Percentiles rank a stretch among this genome's conserved stretches.
Conservation (phyloP, 2,113 vertebrate species). For the Triplophysa siluroides region DNA sequence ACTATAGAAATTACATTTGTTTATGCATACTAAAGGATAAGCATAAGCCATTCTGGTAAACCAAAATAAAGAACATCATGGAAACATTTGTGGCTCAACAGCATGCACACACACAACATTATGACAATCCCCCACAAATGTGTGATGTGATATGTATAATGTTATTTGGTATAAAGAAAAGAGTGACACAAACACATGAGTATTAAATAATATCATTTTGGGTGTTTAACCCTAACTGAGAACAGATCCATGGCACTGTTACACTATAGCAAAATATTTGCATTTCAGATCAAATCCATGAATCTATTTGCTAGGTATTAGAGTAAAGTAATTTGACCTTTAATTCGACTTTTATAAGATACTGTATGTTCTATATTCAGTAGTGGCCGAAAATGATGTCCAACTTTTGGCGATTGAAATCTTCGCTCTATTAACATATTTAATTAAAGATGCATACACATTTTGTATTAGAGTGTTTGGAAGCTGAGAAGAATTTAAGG, state of each 20-base stretch:
- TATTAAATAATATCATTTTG: not conserved
- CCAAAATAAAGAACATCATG: constrained; percentile 16
- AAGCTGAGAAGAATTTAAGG: no score
- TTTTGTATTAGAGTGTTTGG: no score
- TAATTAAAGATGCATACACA: no score
- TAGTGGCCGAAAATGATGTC: no score
- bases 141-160: not conserved
- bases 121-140: constrained; percentile 8
- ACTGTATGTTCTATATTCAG: no score
- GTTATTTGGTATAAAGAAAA: not conserved
- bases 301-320: not conserved
- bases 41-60: constrained; percentile 24
- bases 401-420: no score
- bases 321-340: not conserved
- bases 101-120: constrained; percentile 20
- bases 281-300: not conserved
- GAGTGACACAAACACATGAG: not conserved
- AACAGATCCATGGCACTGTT: not conserved
- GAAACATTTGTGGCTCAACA: not conserved
- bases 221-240: not conserved
- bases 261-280: not conserved
- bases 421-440: no score
- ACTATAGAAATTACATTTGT: not conserved
- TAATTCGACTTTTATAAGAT: no score
- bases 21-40: not conserved